These are phyloP conservation scores for Mungos mungo DNA, from an alignment of 2,113 vertebrate species.

Conservation along the genomic window DNA sequence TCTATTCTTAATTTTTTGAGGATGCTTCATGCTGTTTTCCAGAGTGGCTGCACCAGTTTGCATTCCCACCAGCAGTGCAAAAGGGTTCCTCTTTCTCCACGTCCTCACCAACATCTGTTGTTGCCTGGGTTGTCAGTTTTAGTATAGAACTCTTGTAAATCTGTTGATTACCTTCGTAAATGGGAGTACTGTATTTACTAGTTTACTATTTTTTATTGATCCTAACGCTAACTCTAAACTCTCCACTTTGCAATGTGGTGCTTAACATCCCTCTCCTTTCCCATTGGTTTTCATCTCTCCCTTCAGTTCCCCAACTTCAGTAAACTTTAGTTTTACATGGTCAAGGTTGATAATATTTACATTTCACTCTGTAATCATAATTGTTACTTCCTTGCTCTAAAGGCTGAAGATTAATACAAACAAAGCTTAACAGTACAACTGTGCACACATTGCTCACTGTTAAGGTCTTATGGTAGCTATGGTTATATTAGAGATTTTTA, in stretches of 20 bases:
- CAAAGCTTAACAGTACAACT: neutral
- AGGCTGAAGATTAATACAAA: neutral
- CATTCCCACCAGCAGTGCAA: no score
- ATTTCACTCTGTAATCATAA: neutral
- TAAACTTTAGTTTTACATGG: neutral
- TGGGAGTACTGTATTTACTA: neutral
- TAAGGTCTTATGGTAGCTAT: neutral
- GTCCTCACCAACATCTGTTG: no score
- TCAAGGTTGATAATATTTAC: neutral
- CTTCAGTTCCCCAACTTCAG: neutral
- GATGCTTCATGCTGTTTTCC: no score
- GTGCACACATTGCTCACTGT: neutral
- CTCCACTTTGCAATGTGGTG: neutral
- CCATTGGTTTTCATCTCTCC: neutral
- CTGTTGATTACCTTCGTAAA: neutral
- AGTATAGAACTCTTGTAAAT: slow-evolving; percentile 1
- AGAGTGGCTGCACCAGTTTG: no score
- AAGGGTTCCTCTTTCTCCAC: no score
- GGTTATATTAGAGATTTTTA: neutral
- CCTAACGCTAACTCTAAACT: neutral
- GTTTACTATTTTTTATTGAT: neutral
- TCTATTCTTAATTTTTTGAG: no score
- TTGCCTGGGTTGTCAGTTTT: no score
- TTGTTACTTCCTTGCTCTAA: slow-evolving; percentile 1
- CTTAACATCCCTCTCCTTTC: neutral